Base-by-base conservation (phyloP, 2,113 vertebrate species). In the Egretta garzetta region DNA sequence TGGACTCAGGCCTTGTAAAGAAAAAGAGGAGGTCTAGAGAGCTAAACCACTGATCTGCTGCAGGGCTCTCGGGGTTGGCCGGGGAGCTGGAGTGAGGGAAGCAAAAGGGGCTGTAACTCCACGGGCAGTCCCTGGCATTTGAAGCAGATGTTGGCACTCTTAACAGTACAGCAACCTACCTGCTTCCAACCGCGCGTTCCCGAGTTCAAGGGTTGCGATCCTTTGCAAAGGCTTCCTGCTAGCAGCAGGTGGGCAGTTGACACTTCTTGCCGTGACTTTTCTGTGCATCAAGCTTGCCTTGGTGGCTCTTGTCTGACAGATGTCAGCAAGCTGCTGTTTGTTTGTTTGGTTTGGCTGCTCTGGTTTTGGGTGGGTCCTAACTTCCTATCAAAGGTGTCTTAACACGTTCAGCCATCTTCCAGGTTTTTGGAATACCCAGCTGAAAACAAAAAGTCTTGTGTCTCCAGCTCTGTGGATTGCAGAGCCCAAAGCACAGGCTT, bases 341-440 rank as follows among this genome's bases (percentile, higher is more conserved):
- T 60, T 95, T 95, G 90, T 35, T 95, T 96, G 81, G 10, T 53
- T 97, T 97, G 96, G 95, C 97, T 93, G 89, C 77, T 77, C 41
- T 4, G 18, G 74, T 47, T 49, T 8, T 91, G 94, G 94, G 93
- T 96, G 97, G 74, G 67, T 96, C 37, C 63, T 43, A 70, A 41
- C 88, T 83, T 82, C 91, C 89, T 70, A 47, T 26, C 97, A 76
- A 96, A 96, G 94, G 86, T 96, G 97, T 96, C 93, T 37, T 43
- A 30, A 97, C 97, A 97, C 1, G 96, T 49, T 97, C 91, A 94
- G 94, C 93, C 95, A 85, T 96, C 93, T 97, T 96, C 95, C 94
- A 96, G 88, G 58, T 4, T 86, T 94, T 70, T 95, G 96, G 97
- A 97, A 97, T 93, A 43, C 79, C 73, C 49, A 73, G 91, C 58